A percentile compares a stretch with the other conserved stretches of the same genome.
These are phyloP conservation scores for Harpagifer antarcticus DNA, from an alignment of 2,797 vertebrate species.

Conservation along the genomic window DNA sequence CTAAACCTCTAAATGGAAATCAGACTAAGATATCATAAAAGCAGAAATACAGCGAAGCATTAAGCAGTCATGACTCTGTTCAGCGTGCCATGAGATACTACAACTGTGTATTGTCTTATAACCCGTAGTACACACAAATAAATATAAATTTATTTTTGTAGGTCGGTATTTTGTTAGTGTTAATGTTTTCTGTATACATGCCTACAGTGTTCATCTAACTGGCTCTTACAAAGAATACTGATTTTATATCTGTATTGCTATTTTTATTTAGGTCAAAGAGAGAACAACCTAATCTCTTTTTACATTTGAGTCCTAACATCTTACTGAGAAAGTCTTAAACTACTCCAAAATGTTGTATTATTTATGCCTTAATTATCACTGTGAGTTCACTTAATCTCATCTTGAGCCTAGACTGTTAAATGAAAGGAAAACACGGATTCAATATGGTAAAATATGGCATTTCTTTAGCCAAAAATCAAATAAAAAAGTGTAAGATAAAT, in stretches of 20 bases:
- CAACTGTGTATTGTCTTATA: conserved; percentile 12
- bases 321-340: conserved; percentile 7
- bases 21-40: conserved; percentile 34
- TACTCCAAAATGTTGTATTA: neutral
- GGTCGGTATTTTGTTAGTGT: conserved; percentile 65
- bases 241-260: too few relatives aligned
- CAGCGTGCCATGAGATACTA: conserved; percentile 1
- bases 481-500: too few relatives aligned
- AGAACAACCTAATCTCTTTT: neutral
- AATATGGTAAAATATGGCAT: too few relatives aligned
- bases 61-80: conserved; percentile 12
- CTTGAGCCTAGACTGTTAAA: neutral
- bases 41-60: conserved; percentile 3
- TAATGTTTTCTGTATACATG: conserved; percentile 42
- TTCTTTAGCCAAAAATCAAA: too few relatives aligned
- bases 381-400: neutral
- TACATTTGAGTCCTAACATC: neutral
- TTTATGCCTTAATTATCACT: neutral
- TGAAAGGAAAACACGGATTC: neutral
- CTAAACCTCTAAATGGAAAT: neutral
- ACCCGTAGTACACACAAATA: conserved; percentile 28
- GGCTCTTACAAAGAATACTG: neutral
- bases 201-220: conserved; percentile 50
- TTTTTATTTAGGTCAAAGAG: neutral
- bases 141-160: neutral